phyloP scores from a whole-genome alignment of 2,888 invertebrate species.

The Nemotelus nigrinus region DNA sequence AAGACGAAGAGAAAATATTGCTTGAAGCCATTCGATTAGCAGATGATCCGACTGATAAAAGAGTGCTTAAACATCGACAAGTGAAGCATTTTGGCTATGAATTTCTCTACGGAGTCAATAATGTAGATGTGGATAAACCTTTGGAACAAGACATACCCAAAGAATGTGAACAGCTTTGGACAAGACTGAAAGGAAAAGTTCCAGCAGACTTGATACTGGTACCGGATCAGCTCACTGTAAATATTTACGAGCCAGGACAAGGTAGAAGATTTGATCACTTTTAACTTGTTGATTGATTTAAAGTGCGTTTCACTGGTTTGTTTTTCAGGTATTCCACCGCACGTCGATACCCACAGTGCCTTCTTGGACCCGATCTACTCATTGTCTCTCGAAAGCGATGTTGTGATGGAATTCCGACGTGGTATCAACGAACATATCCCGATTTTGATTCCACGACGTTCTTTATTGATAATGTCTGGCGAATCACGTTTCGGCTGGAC shows the following conservation, averaged over 20 bases:
- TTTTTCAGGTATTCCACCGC: slow-evolving; percentile 87
- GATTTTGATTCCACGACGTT: slow-evolving; percentile 75
- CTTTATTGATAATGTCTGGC: slow-evolving; percentile 81
- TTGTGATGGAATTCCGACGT: slow-evolving; percentile 90
- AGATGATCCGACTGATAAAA: slow-evolving; percentile 53
- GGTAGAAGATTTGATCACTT: slow-evolving; percentile 65
- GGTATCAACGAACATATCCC: slow-evolving; percentile 70
- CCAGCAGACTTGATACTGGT: slow-evolving; percentile 63
- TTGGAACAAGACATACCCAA: slow-evolving; percentile 75
- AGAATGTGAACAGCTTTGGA: slow-evolving; percentile 74
- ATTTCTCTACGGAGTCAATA: slow-evolving; percentile 88
- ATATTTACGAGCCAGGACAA: slow-evolving; percentile 85
- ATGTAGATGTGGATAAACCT: slow-evolving; percentile 78
- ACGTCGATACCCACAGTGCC: slow-evolving; percentile 94
- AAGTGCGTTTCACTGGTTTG: not conserved
- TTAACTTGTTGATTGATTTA: not conserved
- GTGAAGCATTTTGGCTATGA: slow-evolving; percentile 94
- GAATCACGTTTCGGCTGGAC: slow-evolving; percentile 86
- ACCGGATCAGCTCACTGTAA: slow-evolving; percentile 88
- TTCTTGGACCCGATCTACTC: slow-evolving; percentile 91
- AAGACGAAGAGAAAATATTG: slow-evolving; percentile 73
- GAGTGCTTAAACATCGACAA: slow-evolving; percentile 78
- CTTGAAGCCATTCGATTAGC: slow-evolving; percentile 70
- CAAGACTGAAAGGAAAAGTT: slow-evolving; percentile 64
- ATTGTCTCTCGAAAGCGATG: slow-evolving; percentile 82